phyloP scores from a whole-genome alignment of 2,797 vertebrate genomes.

The Carduelis carduelis region DNA sequence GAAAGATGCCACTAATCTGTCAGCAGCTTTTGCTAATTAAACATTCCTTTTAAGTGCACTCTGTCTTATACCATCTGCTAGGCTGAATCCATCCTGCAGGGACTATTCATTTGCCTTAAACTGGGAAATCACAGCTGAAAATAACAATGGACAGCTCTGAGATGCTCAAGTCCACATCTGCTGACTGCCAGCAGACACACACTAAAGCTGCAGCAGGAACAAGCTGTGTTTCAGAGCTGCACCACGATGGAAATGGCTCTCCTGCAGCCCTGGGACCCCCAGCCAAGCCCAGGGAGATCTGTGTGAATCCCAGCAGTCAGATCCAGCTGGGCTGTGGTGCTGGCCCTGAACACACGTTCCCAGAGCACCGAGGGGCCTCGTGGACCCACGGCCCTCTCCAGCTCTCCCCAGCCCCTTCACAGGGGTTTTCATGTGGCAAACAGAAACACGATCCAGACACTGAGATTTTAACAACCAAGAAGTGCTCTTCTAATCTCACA shows the following conservation, averaged over 20 bases:
- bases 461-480: not conserved
- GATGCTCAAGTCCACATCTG: not conserved
- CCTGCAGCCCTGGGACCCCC: rapidly evolving
- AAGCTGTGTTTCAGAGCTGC: not conserved
- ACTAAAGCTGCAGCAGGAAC: rapidly evolving
- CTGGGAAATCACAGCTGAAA: not conserved
- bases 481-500: not conserved
- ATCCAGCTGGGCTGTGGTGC: rapidly evolving
- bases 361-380: rapidly evolving
- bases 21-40: not conserved
- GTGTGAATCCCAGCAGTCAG: rapidly evolving
- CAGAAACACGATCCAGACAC: not conserved
- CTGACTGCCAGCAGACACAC: rapidly evolving
- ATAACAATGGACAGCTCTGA: not conserved
- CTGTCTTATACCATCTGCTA: not conserved
- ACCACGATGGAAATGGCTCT: not conserved
- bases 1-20: not conserved
- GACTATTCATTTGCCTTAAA: not conserved
- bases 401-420: not conserved
- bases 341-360: not conserved
- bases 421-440: rapidly evolving
- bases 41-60: not conserved
- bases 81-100: not conserved
- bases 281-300: not conserved
- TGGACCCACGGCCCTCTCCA: rapidly evolving